Base-by-base conservation (phyloP, 2,797 vertebrate genomes). In the Oceanodroma leucorhoa region DNA sequence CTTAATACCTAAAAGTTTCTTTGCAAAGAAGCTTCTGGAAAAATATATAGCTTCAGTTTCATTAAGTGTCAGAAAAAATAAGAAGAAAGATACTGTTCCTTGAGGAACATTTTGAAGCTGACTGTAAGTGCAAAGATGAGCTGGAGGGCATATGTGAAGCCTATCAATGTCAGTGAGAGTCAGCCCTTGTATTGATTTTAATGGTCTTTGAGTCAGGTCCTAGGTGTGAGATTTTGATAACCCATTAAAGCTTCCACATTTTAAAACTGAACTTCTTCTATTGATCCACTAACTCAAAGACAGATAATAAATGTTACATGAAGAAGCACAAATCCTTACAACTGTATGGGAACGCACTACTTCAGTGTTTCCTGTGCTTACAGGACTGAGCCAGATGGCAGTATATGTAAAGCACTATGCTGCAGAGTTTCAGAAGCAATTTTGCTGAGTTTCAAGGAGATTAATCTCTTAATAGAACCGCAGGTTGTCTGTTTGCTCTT, bases 401-500 rank as follows among this genome's bases (percentile, higher is more conserved):
- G 23, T 27, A 21, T 34, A 45, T 12, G 13, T 48, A 83, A 79
- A 71, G 54, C 9, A 14, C 24, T 45, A 14, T 15, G 38, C 22
- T 77, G 24, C 26, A 83, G 57, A 75, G 40, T 41, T 89, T 87
- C 78, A 77, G 58, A 94, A 71, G 57, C 20, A 77, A 83, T 94
- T 93, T 85, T 90, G 27, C 32, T 45, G 61, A 78, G 11, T 77
- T 91, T 87, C 58, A 76, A 85, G 41, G 72, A 91, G 51, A 58
- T 67, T 91, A 91, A 90, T 91, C 58, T 83, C 70, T 90, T 90
- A 91, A 81, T 21, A 95, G 87, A 95, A 91, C 54, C 3, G 2
- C 43, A 73, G 18, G 61, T 89, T 90, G 46, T 88, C 82, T 73
- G 23, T 70, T 75, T 83, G 60, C 13, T 90, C 34, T 89, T 89